These are phyloP conservation scores for Plectropomus leopardus DNA, from an alignment of 2,113 vertebrate species.

Conservation along the genomic window DNA sequence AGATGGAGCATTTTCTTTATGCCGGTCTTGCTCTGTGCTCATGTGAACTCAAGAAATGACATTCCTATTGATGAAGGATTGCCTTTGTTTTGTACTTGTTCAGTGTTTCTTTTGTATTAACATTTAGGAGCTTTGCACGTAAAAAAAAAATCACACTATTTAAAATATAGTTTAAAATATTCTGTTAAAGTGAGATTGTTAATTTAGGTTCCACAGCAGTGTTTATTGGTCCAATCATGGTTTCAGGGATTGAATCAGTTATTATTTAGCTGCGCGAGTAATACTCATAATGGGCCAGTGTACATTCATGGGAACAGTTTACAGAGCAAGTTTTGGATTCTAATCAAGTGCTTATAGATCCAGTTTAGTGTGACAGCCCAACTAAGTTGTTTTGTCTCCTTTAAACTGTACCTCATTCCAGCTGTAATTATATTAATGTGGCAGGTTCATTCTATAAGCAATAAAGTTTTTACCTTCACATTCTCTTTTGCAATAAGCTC, in stretches of 20 bases:
- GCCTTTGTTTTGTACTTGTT: neutral
- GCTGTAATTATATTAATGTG: slow-evolving; percentile 13
- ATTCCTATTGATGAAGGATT: neutral
- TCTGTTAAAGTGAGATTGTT: no score
- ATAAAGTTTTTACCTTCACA: slow-evolving; percentile 65
- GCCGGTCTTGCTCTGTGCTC: no score
- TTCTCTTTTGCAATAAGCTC: neutral
- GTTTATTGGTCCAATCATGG: slow-evolving; percentile 9
- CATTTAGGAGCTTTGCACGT: neutral
- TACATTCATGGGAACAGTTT: neutral
- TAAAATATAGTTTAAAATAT: no score
- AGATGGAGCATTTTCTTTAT: no score
- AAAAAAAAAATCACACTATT: neutral
- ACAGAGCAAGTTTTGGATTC: no score
- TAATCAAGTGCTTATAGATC: neutral
- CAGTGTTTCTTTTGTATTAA: neutral
- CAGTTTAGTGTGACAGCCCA: slow-evolving; percentile 1
- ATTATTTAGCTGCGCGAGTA: slow-evolving; percentile 1
- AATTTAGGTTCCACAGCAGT: no score
- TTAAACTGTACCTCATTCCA: slow-evolving; percentile 53
- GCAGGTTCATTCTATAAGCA: slow-evolving; percentile 29
- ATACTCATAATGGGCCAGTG: neutral
- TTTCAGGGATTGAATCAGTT: slow-evolving; percentile 31
- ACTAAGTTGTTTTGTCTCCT: neutral
- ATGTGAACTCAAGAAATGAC: no score